These are phyloP conservation scores for Scaptomyza pallida DNA, from an alignment of 1,140 invertebrate species.

Conservation along the genomic window DNA sequence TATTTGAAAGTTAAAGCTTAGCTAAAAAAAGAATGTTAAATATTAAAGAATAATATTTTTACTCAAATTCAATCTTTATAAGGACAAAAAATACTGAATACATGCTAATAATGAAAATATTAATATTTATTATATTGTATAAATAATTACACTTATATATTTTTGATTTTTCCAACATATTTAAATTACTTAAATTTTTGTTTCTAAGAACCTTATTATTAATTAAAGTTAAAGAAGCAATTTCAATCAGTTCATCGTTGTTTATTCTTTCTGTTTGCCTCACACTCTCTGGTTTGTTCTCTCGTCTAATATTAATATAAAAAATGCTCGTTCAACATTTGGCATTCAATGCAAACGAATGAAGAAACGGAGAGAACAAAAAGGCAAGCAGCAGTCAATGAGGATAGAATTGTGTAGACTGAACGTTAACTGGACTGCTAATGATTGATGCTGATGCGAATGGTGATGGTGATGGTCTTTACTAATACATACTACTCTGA, in stretches of 20 bases:
- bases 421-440: constrained; percentile 24
- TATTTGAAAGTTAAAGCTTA: background rate
- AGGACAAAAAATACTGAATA: no score
- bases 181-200: no score
- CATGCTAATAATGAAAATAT: no score
- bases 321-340: constrained; percentile 36
- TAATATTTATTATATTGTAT: no score
- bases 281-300: background rate
- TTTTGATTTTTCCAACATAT: no score
- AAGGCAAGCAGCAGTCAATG: constrained; percentile 24
- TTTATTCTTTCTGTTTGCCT: background rate
- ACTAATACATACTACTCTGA: constrained; percentile 39
- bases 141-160: no score
- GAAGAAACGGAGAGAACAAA: constrained; percentile 21
- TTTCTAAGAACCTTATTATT: no score
- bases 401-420: constrained; percentile 21
- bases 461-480: constrained; percentile 13
- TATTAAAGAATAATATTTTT: no score
- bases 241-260: no score
- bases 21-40: no score
- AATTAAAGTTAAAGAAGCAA: no score
- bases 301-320: constrained; percentile 30
- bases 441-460: constrained; percentile 56
- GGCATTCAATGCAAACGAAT: constrained; percentile 35
- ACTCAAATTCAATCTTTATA: no score